These are phyloP conservation scores for Drosophila atripex DNA, from an alignment of 2,888 invertebrate species.

Conservation along the genomic window DNA sequence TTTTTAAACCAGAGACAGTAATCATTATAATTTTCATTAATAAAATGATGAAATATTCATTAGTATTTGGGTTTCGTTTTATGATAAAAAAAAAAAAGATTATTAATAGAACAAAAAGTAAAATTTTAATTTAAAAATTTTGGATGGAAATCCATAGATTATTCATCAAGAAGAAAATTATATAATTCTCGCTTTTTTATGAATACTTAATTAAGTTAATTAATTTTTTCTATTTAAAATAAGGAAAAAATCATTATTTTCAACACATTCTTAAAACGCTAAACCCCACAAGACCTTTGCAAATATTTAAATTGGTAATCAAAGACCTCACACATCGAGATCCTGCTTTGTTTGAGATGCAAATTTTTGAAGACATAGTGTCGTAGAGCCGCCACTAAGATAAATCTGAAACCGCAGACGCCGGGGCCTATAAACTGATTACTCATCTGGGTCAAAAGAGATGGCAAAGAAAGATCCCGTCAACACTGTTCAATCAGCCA, in stretches of 20 bases:
- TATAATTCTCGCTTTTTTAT: too few species aligned
- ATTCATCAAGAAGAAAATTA: too few species aligned
- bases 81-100: too few species aligned
- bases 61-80: too few species aligned
- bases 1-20: background rate
- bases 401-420: slow-evolving; percentile 1
- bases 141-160: too few species aligned
- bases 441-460: slow-evolving; percentile 51
- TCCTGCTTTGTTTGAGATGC: slow-evolving; percentile 5
- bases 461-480: slow-evolving; percentile 23
- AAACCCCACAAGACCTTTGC: background rate
- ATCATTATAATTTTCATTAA: too few species aligned
- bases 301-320: background rate
- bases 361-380: slow-evolving; percentile 16
- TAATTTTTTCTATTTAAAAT: too few species aligned
- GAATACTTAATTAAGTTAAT: too few species aligned
- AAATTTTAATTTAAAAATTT: too few species aligned
- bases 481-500: slow-evolving; percentile 3
- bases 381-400: background rate
- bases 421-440: slow-evolving; percentile 22
- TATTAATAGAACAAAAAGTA: too few species aligned
- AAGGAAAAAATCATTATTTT: background rate
- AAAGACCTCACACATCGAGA: slow-evolving; percentile 26
- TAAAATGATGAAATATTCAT: too few species aligned
- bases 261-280: background rate